Percentiles rank a stretch among this genome's conserved stretches.
Conservation (phyloP, 2,888 invertebrate species). For the Drosophila limbata region DNA sequence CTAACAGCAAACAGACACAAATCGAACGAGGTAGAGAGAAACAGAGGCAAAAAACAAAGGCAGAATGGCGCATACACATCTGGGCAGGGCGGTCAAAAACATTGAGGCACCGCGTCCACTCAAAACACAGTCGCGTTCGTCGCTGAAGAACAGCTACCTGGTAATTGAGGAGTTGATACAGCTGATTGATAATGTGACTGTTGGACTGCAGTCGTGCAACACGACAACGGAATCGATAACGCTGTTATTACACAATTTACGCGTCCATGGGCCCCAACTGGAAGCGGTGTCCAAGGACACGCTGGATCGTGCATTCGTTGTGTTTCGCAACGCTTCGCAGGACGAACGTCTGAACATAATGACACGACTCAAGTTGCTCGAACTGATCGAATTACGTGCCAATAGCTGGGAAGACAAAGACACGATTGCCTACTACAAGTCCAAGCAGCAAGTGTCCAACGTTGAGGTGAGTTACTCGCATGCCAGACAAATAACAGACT, state of each 20-base stretch:
- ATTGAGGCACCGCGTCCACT: constrained; percentile 91
- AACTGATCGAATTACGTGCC: constrained; percentile 96
- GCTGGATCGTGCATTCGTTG: constrained; percentile 93
- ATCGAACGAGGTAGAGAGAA: constrained; percentile 23
- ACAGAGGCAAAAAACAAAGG: constrained; percentile 5
- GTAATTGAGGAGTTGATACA: constrained; percentile 93
- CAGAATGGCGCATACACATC: constrained; percentile 87
- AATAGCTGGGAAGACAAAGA: constrained; percentile 96
- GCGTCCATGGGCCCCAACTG: constrained; percentile 92
- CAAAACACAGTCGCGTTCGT: constrained; percentile 87
- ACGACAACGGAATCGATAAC: constrained; percentile 91
- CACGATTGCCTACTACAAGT: constrained; percentile 93
- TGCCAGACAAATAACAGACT: too few species aligned
- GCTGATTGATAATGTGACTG: constrained; percentile 92
- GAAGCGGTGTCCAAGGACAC: constrained; percentile 94
- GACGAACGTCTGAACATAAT: constrained; percentile 94
- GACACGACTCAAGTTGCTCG: constrained; percentile 94
- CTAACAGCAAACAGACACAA: constrained; percentile 38
- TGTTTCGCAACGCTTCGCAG: constrained; percentile 95
- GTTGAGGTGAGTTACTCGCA: constrained; percentile 85
- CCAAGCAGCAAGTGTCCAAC: constrained; percentile 87
- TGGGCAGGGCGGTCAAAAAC: constrained; percentile 90
- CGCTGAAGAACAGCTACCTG: constrained; percentile 83
- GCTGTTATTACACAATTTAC: constrained; percentile 92
- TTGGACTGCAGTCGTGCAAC: constrained; percentile 90